Base-by-base conservation (phyloP, 2,113 vertebrate species). In the Genyomyrus donnyi region DNA sequence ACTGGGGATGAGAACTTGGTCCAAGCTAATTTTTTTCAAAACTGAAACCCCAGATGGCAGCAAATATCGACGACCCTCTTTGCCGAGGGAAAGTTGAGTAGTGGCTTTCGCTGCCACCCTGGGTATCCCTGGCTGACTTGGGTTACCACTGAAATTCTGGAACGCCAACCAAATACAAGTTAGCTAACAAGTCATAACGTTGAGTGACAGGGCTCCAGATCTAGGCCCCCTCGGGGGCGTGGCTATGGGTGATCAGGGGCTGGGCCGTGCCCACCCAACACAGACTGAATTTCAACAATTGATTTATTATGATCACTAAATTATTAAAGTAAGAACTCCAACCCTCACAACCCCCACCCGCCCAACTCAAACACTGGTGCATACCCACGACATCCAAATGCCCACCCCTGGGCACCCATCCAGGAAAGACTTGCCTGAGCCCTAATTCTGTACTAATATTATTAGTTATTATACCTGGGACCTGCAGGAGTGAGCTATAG, bases 91-190 rank as follows among this genome's bases (percentile, higher is more conserved):
- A 93, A 91, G 85, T 35, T 21, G 90, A 90, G 92, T 85, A 90
- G 88, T 17, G 49, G 9, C 48, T 89, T 53, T 84, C 1, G 1
- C 31, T 24, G 58, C 48, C 5, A n/a, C 90, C 83, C 90, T 50
- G 13, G 91, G 89, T 91, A 52, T 90, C 49, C 91, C 87, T 91
- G 88, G 91, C 90, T 84, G 56, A 92, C 91, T 94, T 85, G 85
- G 21, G 91, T 95, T 93, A 90, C 94, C 46, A 89, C 90, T 53
- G 90, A 92, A 91, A 91, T 89, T 87, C 8, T 90, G 93, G 93
- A 96, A 95, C 90, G 91, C 92, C 92, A 95, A 94, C 93, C 89
- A 94, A 93, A 95, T 94, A 93, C 7, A 92, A 94, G 93, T 94
- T 94, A 88, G 91, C 93, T 94, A 94, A 95, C 94, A 95, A 94